Base-by-base conservation (phyloP, 2,797 vertebrate species). In the Lophius americanus region DNA sequence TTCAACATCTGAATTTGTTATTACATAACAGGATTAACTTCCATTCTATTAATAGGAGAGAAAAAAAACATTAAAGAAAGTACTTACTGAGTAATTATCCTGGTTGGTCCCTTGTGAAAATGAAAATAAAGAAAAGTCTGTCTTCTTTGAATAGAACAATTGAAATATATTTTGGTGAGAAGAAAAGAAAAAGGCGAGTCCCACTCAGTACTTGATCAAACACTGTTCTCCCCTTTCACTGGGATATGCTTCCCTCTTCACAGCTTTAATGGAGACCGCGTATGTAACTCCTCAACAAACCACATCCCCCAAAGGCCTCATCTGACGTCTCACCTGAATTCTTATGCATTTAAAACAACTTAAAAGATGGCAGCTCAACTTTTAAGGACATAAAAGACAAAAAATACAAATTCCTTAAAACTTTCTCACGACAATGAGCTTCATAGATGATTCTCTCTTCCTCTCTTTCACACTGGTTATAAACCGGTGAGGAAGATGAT, bases 121-220 rank as follows among this genome's bases (percentile, higher is more conserved):
- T 44, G 43, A 11, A 23, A 46, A 58, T 61, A 47, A 13, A 60
- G 43, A 57, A 61, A 75, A 69, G 35, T 68, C 61, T 68, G 35
- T 83, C 44, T 62, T 70, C 47, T 68, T 60, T 56, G 51, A 60
- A 6, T 39, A 65, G 5, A 60, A 71, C 60, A 54, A 53, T 51
- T 78, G 38, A 51, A 76, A 78, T 75, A 6, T 77, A 43, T 60
- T 70, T 75, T 53, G 39, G 43, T 59, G 49, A 67, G 49, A 66
- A 36, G 12, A 55, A 81, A 86, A 85, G 80, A 83, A 85, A 82
- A 85, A 85, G 84, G 81, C 71, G 81, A 89, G 82, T 85, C 75
- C 58, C 60, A 51, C 61, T 66, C 38, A 66, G 71, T 46, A 59
- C 63, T 60, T 75, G 53, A 71, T 76, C 68, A 76, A 73, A 64